These are phyloP conservation scores for Pholis gunnellus DNA, from an alignment of 2,113 vertebrate genomes.

Conservation along the genomic window DNA sequence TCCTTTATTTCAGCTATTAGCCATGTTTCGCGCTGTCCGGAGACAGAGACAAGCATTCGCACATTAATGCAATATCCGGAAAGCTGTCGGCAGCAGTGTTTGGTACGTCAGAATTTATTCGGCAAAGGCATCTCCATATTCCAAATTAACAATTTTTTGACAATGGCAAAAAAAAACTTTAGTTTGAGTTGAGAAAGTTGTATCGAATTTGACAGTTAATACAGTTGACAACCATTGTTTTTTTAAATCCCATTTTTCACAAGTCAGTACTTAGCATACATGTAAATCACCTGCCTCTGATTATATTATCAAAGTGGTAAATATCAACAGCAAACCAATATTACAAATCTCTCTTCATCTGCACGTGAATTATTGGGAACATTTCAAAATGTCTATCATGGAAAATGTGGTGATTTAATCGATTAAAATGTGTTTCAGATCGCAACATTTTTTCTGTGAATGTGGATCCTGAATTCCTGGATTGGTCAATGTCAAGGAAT, in stretches of 20 bases:
- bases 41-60: neutral
- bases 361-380: neutral
- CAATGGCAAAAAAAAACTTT: neutral
- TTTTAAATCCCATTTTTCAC: neutral
- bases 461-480: neutral
- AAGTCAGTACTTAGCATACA: no score
- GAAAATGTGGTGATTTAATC: neutral
- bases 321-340: conserved; percentile 1
- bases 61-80: neutral
- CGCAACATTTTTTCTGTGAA: neutral
- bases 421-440: neutral
- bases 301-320: neutral
- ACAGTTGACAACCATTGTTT: neutral
- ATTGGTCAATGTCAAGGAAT: neutral
- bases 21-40: neutral
- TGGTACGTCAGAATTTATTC: neutral
- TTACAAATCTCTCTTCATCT: neutral
- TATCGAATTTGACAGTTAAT: neutral
- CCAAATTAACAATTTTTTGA: neutral
- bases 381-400: neutral
- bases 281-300: neutral
- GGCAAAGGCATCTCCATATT: neutral
- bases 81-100: neutral
- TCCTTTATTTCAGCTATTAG: neutral
- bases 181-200: neutral